These are phyloP conservation scores for Dendrolimus punctatus DNA, from an alignment of 1,140 invertebrate genomes.

Conservation along the genomic window DNA sequence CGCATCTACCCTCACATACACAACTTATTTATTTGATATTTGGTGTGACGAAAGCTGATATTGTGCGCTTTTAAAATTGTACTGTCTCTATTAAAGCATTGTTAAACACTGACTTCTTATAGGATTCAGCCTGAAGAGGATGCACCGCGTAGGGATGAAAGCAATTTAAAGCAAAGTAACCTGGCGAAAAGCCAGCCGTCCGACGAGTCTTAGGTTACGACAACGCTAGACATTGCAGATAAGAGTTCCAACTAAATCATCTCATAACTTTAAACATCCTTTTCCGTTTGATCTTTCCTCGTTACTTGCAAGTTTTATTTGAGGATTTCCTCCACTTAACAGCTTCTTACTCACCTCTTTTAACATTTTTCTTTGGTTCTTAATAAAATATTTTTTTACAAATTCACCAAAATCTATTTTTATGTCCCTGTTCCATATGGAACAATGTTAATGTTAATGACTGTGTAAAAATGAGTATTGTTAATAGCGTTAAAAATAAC, in stretches of 20 bases:
- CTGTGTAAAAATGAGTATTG: too few species aligned
- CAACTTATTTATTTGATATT: too few species aligned
- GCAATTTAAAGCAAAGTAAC: constrained; percentile 47
- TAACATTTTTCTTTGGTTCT: too few species aligned
- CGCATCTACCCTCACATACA: too few species aligned
- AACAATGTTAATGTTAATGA: too few species aligned
- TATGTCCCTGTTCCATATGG: too few species aligned
- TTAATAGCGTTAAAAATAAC: too few species aligned
- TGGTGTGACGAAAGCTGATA: too few species aligned
- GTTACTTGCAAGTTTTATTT: constrained; percentile 1
- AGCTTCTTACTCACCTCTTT: too few species aligned
- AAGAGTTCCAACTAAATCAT: constrained; percentile 41
- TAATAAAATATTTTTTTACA: too few species aligned
- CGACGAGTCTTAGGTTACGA: constrained; percentile 39
- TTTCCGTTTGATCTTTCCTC: constrained; percentile 13
- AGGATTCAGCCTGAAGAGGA: constrained; percentile 23
- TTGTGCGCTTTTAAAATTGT: too few species aligned
- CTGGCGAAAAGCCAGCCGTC: constrained; percentile 47
- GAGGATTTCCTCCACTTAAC: background rate
- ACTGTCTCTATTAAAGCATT: background rate
- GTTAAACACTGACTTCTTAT: constrained; percentile 3
- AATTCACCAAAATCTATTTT: too few species aligned
- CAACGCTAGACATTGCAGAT: constrained; percentile 39
- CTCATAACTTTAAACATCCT: constrained; percentile 26
- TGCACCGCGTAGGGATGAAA: constrained; percentile 24